Evolutionary conservation across 2,888 invertebrate species (phyloP).

Genomic region (Dryobotodes eremita): DNA sequence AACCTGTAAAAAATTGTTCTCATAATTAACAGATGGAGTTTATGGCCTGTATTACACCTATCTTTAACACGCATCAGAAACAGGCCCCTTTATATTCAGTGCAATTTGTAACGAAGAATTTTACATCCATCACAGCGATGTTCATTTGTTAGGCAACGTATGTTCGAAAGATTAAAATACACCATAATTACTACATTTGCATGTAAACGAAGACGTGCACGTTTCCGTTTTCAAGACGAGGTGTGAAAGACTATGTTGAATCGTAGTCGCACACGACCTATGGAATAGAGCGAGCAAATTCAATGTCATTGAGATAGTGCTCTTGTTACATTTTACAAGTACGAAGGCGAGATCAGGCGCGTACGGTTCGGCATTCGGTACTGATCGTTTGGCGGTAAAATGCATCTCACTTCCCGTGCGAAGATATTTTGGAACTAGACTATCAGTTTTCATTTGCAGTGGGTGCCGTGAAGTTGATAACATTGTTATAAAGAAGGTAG

Average conservation of each 20-base stretch:
- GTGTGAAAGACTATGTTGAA: constrained; percentile 26
- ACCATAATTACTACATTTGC: constrained; percentile 33
- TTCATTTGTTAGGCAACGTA: constrained; percentile 23
- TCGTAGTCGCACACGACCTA: constrained; percentile 31
- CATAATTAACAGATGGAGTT: constrained; percentile 1
- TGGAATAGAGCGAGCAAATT: constrained; percentile 34
- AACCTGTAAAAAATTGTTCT: background rate
- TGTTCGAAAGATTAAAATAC: constrained; percentile 36
- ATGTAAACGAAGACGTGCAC: constrained; percentile 35
- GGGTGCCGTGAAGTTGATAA: constrained; percentile 44
- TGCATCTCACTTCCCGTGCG: constrained; percentile 26
- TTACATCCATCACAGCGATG: constrained; percentile 1
- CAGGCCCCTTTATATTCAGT: background rate
- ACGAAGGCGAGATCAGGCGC: constrained; percentile 6
- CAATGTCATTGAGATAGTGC: constrained; percentile 57
- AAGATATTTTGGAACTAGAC: constrained; percentile 43
- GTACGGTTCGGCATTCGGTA: constrained; percentile 23
- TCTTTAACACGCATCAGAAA: background rate
- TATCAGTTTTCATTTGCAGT: constrained; percentile 40
- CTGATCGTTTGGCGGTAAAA: constrained; percentile 42
- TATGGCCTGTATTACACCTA: background rate
- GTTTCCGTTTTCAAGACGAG: constrained; percentile 41
- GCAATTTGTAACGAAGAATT: constrained; percentile 5
- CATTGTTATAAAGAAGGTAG: constrained; percentile 36
- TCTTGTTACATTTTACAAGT: constrained; percentile 37